These are phyloP conservation scores for Acropternis orthonyx DNA, from an alignment of 2,797 vertebrate species.

Conservation along the genomic window DNA sequence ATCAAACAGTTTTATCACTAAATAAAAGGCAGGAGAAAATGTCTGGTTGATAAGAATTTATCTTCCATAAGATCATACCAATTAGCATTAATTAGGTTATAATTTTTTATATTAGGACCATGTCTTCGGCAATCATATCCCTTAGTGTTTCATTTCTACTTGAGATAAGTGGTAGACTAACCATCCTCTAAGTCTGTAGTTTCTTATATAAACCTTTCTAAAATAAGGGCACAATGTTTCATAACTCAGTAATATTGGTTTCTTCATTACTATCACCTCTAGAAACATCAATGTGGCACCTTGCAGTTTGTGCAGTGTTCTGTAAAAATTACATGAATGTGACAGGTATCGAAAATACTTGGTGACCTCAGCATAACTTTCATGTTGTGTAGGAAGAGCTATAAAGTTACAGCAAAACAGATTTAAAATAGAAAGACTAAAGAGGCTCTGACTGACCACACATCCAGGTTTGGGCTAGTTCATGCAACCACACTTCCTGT, in stretches of 20 bases:
- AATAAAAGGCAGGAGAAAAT: neutral
- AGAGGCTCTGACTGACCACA: neutral
- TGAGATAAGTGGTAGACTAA: neutral
- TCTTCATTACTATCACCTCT: neutral
- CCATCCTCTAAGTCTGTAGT: neutral
- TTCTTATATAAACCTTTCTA: neutral
- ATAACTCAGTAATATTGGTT: neutral
- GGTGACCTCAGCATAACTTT: neutral
- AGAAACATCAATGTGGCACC: neutral
- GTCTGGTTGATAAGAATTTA: neutral
- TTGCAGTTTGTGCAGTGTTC: neutral
- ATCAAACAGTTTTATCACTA: neutral
- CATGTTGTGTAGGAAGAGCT: neutral
- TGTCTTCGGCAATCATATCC: neutral
- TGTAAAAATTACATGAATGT: neutral
- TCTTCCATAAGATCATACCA: neutral
- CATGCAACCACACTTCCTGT: neutral
- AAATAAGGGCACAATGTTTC: constrained; percentile 4
- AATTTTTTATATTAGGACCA: neutral
- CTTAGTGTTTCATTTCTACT: neutral
- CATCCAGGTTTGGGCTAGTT: neutral
- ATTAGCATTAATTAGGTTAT: neutral
- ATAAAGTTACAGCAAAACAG: neutral
- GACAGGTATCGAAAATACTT: neutral
- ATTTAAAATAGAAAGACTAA: constrained; percentile 8